Evolutionary conservation across 2,113 vertebrate species (phyloP), one percentile per base, ranked within the genome.

Genomic region (Ranitomeya imitator): DNA sequence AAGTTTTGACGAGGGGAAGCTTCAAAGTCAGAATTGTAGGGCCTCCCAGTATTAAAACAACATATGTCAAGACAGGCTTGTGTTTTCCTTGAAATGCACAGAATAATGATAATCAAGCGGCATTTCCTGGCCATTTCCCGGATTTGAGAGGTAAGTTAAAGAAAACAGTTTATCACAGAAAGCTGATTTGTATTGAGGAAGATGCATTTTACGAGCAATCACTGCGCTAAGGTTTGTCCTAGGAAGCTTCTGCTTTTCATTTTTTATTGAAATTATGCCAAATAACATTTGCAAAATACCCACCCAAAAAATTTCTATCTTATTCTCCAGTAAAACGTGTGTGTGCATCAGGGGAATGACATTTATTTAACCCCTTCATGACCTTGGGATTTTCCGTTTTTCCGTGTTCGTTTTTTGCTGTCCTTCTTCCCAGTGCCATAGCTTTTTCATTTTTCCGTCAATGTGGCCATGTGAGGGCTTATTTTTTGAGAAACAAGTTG

Each of bases 101-200:
- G 77, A 87, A 87, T 87, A 87, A 87, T 80, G 77, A 87, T 87
- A 79, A 79, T 69, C 77, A 87, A 63, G 67, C n/a, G 63, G 76
- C 77, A 87, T 87, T 87, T 87, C 86, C 86, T 87, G 78, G 77
- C 86, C 57, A 87, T 87, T 87, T 87, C 63, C 86, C 86, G 51
- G 77, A 78, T 79, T 86, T 80, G 23, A 52, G 77, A 80, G 77
- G 77, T 80, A 69, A 67, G 59, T 67, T 65, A 63, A 57, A 51
- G 61, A 80, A 87, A 87, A 80, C 26, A 79, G 63, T 87, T 80
- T 69, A 69, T 80, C 26, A 26, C 26, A 57, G 77, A 12, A 57
- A 21, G 61, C 77, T 80, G 63, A 80, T 57, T 69, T 67, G 26
- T 69, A 80, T 37, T 65, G 51, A 18, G 18, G n/a, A 87, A 23